These are phyloP conservation scores for Fundulus diaphanus DNA, from an alignment of 2,797 vertebrate species.

Conservation along the genomic window DNA sequence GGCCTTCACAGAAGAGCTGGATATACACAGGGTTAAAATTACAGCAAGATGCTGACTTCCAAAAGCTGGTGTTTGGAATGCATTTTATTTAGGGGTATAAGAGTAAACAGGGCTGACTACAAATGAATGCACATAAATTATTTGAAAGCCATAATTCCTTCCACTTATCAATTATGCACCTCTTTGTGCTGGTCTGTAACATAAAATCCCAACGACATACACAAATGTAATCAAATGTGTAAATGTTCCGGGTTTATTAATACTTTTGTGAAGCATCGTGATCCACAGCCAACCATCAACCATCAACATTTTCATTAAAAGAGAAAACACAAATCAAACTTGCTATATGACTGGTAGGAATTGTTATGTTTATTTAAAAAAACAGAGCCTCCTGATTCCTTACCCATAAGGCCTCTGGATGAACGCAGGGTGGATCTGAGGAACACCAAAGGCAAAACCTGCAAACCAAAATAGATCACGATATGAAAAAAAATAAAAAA, in stretches of 20 bases:
- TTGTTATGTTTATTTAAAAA: background rate
- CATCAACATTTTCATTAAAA: conserved; percentile 13
- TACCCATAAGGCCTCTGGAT: conserved; percentile 99
- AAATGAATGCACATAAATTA: background rate
- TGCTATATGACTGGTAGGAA: background rate
- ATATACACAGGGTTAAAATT: background rate
- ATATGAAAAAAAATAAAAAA: background rate
- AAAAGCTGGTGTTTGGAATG: background rate
- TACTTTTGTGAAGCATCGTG: conserved; percentile 41
- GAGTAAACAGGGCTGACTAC: background rate
- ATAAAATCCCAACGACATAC: background rate
- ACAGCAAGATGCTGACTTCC: background rate
- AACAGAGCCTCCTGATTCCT: conserved; percentile 71
- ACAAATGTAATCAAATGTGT: background rate
- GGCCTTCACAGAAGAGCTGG: background rate
- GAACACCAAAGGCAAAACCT: conserved; percentile 99
- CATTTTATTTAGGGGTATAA: background rate
- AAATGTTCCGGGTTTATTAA: background rate
- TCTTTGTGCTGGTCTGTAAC: background rate
- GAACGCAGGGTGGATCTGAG: conserved; percentile 98
- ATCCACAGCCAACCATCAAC: conserved; percentile 48
- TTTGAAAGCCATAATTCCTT: background rate
- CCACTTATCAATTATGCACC: background rate
- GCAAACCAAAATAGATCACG: conserved; percentile 35
- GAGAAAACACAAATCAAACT: conserved; percentile 7